Evolutionary conservation across 2,113 vertebrate genomes (phyloP).

Genomic region (Limnothrissa miodon): DNA sequence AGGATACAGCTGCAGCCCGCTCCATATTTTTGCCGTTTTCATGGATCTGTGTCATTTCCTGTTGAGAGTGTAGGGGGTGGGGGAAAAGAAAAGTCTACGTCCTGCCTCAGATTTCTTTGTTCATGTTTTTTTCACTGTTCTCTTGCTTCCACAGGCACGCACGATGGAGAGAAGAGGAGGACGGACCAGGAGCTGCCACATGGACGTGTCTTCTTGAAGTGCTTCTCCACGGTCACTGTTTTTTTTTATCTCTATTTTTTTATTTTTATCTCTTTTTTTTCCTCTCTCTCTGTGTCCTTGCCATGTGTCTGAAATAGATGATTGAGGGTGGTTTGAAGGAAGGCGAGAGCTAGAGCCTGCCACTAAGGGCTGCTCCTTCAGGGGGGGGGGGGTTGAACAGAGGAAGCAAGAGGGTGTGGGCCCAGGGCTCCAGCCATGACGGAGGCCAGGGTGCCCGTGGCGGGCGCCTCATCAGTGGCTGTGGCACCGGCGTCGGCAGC

Average conservation of each 20-base stretch:
- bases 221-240: background rate
- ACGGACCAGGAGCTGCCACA: slow-evolving; percentile 24
- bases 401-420: background rate
- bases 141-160: slow-evolving; percentile 55
- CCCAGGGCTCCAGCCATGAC: slow-evolving; percentile 60
- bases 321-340: background rate
- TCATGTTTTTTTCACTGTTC: slow-evolving; percentile 56
- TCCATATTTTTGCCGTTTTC: slow-evolving; percentile 64
- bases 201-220: background rate
- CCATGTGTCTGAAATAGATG: slow-evolving; percentile 10
- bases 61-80: slow-evolving; percentile 43
- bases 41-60: slow-evolving; percentile 76
- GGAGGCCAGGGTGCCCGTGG: slow-evolving; percentile 60
- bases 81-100: slow-evolving; percentile 45
- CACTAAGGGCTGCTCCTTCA: background rate
- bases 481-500: background rate
- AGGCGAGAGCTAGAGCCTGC: background rate
- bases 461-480: background rate
- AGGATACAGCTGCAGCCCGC: slow-evolving; percentile 69
- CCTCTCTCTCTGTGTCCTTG: background rate
- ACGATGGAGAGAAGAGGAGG: slow-evolving; percentile 58
- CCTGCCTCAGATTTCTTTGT: slow-evolving; percentile 45
- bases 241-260: background rate
- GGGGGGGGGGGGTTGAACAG: slow-evolving; percentile 43
- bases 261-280: background rate